Base-by-base conservation (phyloP, 2,113 vertebrate species). In the Pteruthius melanotis region DNA sequence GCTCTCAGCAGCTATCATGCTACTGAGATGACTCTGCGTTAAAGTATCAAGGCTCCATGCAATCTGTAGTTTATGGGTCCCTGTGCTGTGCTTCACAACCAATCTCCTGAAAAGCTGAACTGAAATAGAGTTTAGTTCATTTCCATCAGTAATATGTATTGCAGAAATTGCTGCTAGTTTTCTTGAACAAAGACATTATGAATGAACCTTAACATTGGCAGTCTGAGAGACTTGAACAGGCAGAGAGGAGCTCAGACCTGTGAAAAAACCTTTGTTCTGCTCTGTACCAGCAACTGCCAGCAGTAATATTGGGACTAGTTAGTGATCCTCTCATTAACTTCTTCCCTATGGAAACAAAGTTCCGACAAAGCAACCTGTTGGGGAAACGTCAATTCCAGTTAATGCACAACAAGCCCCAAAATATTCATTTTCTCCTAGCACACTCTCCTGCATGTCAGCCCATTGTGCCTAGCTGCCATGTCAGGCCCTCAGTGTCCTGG, bases 401-500 rank as follows among this genome's bases (percentile, higher is more conserved):
- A 75, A 47, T 6, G 30, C 2, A 2, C 20, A 63, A 33, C 8
- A 78, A 84, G 49, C 1, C 5, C 9, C 26, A 40, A 20, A 19
- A 60, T 23, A 10, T 15, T 75, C 35, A 17, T 83, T 68, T 68
- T 26, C 35, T 75, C 40, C 44, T 50, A 47, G 23, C 13, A 27
- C 4, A 1, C 16, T 30, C 11, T 37, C 2, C 1, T 6, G 6
- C 15, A 20, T 28, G 16, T 33, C 83, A 33, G 24, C 13, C 8
- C 2, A 1, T 1, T n/a, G 50, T 20, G 23, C 39, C 26, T n/a
- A 59, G 54, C 40, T 80, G 12, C 63, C 3, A 0, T 17, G 13
- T 10, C 14, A 59, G 50, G 6, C 42, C 4, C 5, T 7, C 37
- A 3, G 30, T 60, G 30, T 24, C n/a, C 53, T 56, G 49, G 26